These are phyloP conservation scores for Ochropacha duplaris DNA, from an alignment of 2,888 invertebrate species.

Conservation along the genomic window DNA sequence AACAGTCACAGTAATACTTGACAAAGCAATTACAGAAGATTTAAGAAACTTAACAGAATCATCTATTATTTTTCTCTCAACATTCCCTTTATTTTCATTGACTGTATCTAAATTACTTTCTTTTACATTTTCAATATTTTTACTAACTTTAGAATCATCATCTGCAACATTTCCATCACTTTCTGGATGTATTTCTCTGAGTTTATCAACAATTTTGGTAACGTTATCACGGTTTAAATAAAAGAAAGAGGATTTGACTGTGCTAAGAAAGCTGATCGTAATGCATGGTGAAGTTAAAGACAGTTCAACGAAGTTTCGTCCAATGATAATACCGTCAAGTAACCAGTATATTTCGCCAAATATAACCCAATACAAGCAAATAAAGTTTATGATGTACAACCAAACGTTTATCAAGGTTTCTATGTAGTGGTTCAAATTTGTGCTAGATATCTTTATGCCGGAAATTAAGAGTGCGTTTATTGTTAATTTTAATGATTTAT, in stretches of 20 bases:
- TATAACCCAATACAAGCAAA: slow-evolving; percentile 48
- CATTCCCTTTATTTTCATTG: slow-evolving; percentile 4
- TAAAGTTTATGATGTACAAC: slow-evolving; percentile 44
- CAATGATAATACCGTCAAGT: slow-evolving; percentile 41
- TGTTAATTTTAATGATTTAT: slow-evolving; percentile 39
- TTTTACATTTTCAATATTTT: slow-evolving; percentile 12
- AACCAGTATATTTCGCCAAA: slow-evolving; percentile 54
- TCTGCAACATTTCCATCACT: slow-evolving; percentile 10
- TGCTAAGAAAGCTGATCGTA: slow-evolving; percentile 46
- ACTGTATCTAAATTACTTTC: not conserved
- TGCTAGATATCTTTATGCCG: slow-evolving; percentile 42
- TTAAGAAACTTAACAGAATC: slow-evolving; percentile 41
- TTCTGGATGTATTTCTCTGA: slow-evolving; percentile 48
- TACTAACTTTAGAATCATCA: not conserved
- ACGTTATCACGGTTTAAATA: slow-evolving; percentile 40
- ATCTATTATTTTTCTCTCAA: slow-evolving; percentile 31
- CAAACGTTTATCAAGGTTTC: slow-evolving; percentile 29
- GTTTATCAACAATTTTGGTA: slow-evolving; percentile 35
- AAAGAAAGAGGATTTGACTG: slow-evolving; percentile 45
- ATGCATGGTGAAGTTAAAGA: slow-evolving; percentile 52
- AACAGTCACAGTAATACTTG: slow-evolving; percentile 31
- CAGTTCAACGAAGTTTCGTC: slow-evolving; percentile 49
- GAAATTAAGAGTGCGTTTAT: slow-evolving; percentile 43
- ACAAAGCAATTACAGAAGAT: slow-evolving; percentile 32
- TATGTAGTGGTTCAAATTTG: slow-evolving; percentile 14